Conservation (phyloP, 2,888 invertebrate genomes). For the Drosophila cracens region DNA sequence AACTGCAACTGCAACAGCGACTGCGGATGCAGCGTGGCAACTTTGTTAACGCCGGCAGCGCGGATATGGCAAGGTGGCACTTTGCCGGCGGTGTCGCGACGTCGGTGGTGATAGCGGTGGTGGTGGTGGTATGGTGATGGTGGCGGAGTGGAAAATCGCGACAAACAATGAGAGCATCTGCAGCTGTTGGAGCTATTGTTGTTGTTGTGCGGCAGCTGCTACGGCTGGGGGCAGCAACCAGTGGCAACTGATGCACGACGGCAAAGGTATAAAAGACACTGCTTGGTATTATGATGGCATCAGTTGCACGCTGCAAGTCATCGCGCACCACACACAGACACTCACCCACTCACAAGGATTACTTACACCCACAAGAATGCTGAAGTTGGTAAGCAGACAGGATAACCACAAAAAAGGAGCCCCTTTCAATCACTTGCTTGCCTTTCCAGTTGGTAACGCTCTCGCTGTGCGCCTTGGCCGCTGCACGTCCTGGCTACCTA, state of each 20-base stretch:
- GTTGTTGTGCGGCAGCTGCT: conserved; percentile 35
- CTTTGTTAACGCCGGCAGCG: conserved; percentile 54
- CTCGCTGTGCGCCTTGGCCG: conserved; percentile 59
- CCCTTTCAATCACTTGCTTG: neutral
- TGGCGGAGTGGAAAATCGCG: conserved; percentile 55
- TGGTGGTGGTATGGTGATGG: neutral
- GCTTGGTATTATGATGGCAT: conserved; percentile 71
- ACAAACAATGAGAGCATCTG: conserved; percentile 78
- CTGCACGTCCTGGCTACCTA: conserved; percentile 82
- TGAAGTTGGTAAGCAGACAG: conserved; percentile 71
- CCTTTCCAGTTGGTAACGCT: conserved; percentile 56
- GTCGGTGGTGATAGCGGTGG: neutral
- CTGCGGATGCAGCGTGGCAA: conserved; percentile 67
- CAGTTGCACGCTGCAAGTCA: conserved; percentile 74
- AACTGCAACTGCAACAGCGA: conserved; percentile 40
- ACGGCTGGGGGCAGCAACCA: conserved; percentile 34
- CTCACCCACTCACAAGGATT: conserved; percentile 34
- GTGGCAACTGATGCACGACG: conserved; percentile 56
- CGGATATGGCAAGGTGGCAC: conserved; percentile 65
- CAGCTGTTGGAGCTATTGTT: conserved; percentile 42
- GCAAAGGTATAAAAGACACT: conserved; percentile 81
- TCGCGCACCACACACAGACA: conserved; percentile 18
- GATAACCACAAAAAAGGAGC: neutral
- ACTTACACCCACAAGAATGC: conserved; percentile 52
- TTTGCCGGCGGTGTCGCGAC: conserved; percentile 18